A percentile compares a stretch with the other conserved stretches of the same genome.
Evolutionary conservation across 2,888 invertebrate genomes (phyloP).

Genomic region (Dascillus cervinus): DNA sequence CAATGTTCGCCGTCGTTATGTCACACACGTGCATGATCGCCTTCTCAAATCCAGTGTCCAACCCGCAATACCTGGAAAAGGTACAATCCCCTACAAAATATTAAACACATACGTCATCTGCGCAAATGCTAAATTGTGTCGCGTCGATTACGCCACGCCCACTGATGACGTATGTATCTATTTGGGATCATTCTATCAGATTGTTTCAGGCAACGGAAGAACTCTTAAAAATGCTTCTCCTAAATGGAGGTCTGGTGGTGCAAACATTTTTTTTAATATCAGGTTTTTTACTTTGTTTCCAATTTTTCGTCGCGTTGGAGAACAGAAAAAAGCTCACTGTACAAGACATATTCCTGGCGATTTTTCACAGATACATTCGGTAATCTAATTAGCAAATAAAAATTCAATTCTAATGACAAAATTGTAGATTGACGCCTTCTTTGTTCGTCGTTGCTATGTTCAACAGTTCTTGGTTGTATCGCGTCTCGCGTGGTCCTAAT

Average conservation of each 20-base stretch:
- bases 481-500: constrained; percentile 23
- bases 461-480: constrained; percentile 23
- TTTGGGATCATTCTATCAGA: no score
- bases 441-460: constrained; percentile 20
- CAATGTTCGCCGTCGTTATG: constrained; percentile 11
- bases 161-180: no score
- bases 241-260: constrained; percentile 36
- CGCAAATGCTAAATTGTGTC: no score
- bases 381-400: no score
- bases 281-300: constrained; percentile 31
- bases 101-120: no score
- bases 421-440: constrained; percentile 24
- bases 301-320: constrained; percentile 18
- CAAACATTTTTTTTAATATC: constrained; percentile 37
- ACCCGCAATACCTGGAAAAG: constrained; percentile 10
- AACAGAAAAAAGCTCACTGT: constrained; percentile 18
- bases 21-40: constrained; percentile 10
- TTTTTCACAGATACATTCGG: constrained; percentile 30
- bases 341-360: no score
- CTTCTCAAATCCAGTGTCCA: constrained; percentile 2
- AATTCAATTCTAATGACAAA: no score
- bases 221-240: constrained; percentile 12
- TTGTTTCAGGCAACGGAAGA: constrained; percentile 4
- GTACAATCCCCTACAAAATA: no score
- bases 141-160: no score